These are phyloP conservation scores for Plectropomus leopardus DNA, from an alignment of 2,113 vertebrate genomes.

Conservation along the genomic window DNA sequence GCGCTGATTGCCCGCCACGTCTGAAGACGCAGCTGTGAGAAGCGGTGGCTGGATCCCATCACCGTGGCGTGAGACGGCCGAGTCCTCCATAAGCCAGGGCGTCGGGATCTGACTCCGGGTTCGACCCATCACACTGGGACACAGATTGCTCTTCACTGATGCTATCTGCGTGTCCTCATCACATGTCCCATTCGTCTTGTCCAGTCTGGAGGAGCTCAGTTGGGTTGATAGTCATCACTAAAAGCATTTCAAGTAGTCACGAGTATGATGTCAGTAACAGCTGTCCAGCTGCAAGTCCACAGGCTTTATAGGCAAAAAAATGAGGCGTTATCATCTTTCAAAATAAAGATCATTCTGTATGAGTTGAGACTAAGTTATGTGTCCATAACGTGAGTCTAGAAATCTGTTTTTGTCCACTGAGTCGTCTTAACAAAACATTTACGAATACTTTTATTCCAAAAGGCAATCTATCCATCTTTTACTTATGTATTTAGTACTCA, in stretches of 20 bases:
- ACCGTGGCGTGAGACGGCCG: slow-evolving; percentile 50
- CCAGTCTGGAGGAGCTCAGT: background rate
- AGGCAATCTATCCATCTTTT: background rate
- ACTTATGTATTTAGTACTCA: background rate
- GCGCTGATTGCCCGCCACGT: slow-evolving; percentile 49
- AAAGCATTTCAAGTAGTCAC: slow-evolving; percentile 58
- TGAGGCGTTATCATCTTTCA: slow-evolving; percentile 15
- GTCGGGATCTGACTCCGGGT: slow-evolving; percentile 31
- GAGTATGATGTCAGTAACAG: slow-evolving; percentile 58
- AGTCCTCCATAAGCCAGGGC: background rate
- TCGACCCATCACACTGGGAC: slow-evolving; percentile 17
- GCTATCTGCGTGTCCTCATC: slow-evolving; percentile 28
- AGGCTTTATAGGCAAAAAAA: slow-evolving; percentile 1
- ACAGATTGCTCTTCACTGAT: slow-evolving; percentile 48
- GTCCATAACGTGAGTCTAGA: background rate
- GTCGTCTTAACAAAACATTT: background rate
- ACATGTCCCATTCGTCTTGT: background rate
- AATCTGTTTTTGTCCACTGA: background rate
- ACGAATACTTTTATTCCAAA: background rate
- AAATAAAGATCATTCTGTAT: background rate
- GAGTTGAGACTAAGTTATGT: slow-evolving; percentile 1
- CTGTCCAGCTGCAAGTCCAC: background rate
- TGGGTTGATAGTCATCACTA: slow-evolving; percentile 50
- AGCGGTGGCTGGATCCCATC: slow-evolving; percentile 61
- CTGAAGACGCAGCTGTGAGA: slow-evolving; percentile 51